Evolutionary conservation across 2,113 vertebrate species (phyloP), one percentile per base, ranked within the genome.

Genomic region (Physeter macrocephalus): DNA sequence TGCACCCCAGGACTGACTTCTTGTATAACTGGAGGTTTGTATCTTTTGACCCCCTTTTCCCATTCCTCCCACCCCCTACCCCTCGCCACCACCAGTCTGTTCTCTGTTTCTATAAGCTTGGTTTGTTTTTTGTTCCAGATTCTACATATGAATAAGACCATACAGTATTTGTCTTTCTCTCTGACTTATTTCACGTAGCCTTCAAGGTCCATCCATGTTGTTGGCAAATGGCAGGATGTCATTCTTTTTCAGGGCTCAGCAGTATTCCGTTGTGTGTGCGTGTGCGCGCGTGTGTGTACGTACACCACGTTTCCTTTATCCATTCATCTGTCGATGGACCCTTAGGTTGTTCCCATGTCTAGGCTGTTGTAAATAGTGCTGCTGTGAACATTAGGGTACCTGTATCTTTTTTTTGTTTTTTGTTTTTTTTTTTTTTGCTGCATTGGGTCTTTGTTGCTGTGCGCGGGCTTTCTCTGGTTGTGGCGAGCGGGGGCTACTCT

Each of bases 211-310:
- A 59, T 80, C 12, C 25, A 5, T 39, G 27, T 94, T 81, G 64
- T 41, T 8, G 6, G 4, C n/a, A 52, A 13, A 72, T 72, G 75
- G 54, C n/a, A 41, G 12, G 8, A 52, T 88, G 81, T 88, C 64
- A 34, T 54, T 85, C 41, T 41, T 52, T 78, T 88, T 94, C 25
- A 81, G 61, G 43, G 43, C 43, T 72, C n/a, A 82, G 9, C 41
- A 78, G n/a, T 54, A 57, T 13, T 54, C n/a, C 46, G 21, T 93
- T 75, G 1, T 43, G 43, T 6, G 61, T 64, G 27, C 13, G 25
- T 62, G 61, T 29, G 59, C 9, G 27, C 9, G 27, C 2, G 4
- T 4, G 2, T 7, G 4, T 8, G 17, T 3, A 15, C 0, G 1
- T 6, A 62, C 5, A 25, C 0, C 9, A 27, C 21, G 1, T 83